Base-by-base conservation (phyloP, 2,797 vertebrate species). In the Sebastes baramenuke region DNA sequence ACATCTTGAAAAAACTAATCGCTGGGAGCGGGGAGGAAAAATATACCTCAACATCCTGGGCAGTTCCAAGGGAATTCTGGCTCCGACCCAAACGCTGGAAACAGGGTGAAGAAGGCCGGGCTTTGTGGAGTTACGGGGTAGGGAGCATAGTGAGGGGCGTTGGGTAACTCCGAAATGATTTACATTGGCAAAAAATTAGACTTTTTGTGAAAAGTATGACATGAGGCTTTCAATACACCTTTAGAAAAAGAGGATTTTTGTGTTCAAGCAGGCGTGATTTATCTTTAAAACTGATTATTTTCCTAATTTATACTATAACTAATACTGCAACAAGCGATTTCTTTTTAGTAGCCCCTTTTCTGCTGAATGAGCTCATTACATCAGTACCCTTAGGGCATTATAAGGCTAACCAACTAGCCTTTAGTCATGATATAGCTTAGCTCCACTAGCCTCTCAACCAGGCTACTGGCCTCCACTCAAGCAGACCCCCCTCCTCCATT, bases 31-130 rank as follows among this genome's bases (percentile, higher is more conserved):
- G 52, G 85, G 82, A 92, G 90, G 92, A 86, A 94, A 94, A 94
- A 92, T 93, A 90, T 90, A 92, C 90, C 88, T 94, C 92, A 93
- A 89, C 89, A 84, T 93, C 91, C 91, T 90, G 90, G 86, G 88
- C 75, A 89, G 90, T 36, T 91, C 84, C 77, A 75, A 69, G 86
- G 79, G 86, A 94, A 85, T 92, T 83, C 88, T 94, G 89, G 91
- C 90, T 79, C 68, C 2, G 67, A 67, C 80, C 86, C 92, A 91
- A 89, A 90, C 66, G 62, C 61, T 85, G 62, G 84, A 83, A 88
- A 90, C 82, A 78, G 71, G 73, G 77, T 60, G 68, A 92, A 92
- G 89, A 94, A 94, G 88, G 92, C 83, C 36, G 60, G 24, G 87
- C 92, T 94, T 94, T 94, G 89, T 93, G 85, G 87, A 87, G 83